Percentiles rank a stretch among this genome's conserved stretches.
These are phyloP conservation scores for Parasteatoda tepidariorum DNA, from an alignment of 1,140 invertebrate species.

Conservation along the genomic window DNA sequence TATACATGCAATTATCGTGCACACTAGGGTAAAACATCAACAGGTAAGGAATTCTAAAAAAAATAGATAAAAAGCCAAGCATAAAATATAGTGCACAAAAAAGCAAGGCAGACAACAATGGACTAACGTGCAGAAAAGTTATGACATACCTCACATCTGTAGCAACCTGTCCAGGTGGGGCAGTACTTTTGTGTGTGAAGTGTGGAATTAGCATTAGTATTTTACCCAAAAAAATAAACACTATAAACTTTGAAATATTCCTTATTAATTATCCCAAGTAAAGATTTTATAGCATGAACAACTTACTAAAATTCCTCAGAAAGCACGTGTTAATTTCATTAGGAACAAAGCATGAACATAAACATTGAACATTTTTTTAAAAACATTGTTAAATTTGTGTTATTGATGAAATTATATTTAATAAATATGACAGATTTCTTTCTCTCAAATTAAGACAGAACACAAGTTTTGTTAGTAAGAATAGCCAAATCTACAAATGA, in stretches of 20 bases:
- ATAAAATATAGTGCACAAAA: not conserved
- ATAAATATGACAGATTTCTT: too few relatives aligned
- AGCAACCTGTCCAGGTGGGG: slow-evolving; percentile 64
- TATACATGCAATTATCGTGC: too few relatives aligned
- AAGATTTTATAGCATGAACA: slow-evolving; percentile 11
- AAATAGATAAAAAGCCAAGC: slow-evolving; percentile 14
- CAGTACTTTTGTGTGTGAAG: slow-evolving; percentile 63
- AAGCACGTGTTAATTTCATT: slow-evolving; percentile 8
- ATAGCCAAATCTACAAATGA: too few relatives aligned
- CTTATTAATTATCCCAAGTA: slow-evolving; percentile 17
- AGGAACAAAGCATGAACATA: too few relatives aligned
- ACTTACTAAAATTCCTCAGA: slow-evolving; percentile 43
- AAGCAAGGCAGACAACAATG: not conserved
- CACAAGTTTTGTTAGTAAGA: too few relatives aligned
- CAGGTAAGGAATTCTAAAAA: not conserved
- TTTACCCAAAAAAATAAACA: slow-evolving; percentile 48
- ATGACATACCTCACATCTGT: slow-evolving; percentile 64
- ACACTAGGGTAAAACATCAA: not conserved
- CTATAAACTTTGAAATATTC: slow-evolving; percentile 46
- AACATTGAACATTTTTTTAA: too few relatives aligned
- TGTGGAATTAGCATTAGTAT: slow-evolving; percentile 59
- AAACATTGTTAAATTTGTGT: too few relatives aligned
- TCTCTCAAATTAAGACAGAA: too few relatives aligned
- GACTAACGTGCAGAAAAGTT: slow-evolving; percentile 45
- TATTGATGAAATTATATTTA: too few relatives aligned